Base-by-base conservation (phyloP, 2,113 vertebrate species). In the Lethenteron camtschaticum region DNA sequence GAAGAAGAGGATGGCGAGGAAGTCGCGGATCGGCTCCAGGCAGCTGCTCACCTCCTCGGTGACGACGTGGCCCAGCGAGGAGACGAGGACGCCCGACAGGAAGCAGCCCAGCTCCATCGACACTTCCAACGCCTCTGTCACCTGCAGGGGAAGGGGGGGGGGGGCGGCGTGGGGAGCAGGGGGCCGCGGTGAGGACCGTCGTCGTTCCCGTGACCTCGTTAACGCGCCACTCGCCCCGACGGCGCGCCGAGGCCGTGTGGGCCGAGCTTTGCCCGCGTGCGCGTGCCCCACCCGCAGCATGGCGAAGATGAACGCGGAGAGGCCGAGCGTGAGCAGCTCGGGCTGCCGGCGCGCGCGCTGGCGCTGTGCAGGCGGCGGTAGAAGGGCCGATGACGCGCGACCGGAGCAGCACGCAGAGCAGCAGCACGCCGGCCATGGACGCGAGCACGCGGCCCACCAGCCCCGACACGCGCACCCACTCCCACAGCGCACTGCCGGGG, bases 101-200 rank as follows among this genome's bases (percentile, higher is more conserved):
- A 99, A 96, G 75, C 92, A 96, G 74, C 94, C 94, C 56, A 99
- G 80, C 79, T 99, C 94, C 94, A 99, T 96, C 41, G 94, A 99
- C 74, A 96, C 79, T 55, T 85, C 83, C 77, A 99, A 73, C 70
- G 87, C 80, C 71, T 99, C 90, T 4, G 94, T 96, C 68, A 91
- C 80, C 94, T 97, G 73, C 72, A 63, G 71, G 69, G 71, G 56
- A 72, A 71, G 10, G 41, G 6, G 41, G 41, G 24, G 41, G 41
- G 24, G 5, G 24, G 24, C 4, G 24, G 41, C 41, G 41, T 1
- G 6, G 41, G 41, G 41, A 7, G 41, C 41, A 24, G 24, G 41
- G 41, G 5, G 41, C 41, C 41, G 41, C 5, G 41, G 41, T 41
- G 41, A 41, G 41, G 41, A 7, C 41, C 41, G 41, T 6, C 41